These are phyloP conservation scores for Spheniscus humboldti DNA, from an alignment of 2,797 vertebrate species.

Conservation along the genomic window DNA sequence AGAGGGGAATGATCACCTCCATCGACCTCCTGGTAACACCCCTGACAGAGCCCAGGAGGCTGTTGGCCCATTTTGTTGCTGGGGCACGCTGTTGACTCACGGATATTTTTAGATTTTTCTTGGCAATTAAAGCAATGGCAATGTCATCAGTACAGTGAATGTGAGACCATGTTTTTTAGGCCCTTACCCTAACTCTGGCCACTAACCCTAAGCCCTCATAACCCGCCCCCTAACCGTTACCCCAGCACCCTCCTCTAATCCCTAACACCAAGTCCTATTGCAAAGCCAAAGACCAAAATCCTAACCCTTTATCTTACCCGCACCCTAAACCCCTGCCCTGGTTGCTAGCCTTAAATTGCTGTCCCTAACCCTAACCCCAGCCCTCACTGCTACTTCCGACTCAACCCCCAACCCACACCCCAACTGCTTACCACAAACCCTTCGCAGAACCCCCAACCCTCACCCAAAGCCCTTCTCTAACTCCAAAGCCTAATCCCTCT, in stretches of 20 bases:
- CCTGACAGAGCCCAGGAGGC: background rate
- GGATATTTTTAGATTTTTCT: background rate
- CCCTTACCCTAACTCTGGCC: background rate
- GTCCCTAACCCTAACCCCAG: background rate
- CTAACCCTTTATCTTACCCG: background rate
- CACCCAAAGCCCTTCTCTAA: background rate
- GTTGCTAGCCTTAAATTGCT: background rate
- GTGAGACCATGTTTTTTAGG: background rate
- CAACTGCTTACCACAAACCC: background rate
- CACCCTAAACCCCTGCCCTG: background rate
- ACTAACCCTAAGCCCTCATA: background rate
- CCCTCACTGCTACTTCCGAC: background rate
- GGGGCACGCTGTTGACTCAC: background rate
- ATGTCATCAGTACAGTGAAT: background rate
- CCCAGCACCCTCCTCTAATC: background rate
- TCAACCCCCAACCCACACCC: background rate
- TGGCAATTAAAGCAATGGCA: background rate
- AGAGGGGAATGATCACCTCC: background rate
- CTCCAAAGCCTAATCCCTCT: background rate
- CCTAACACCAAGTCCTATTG: fast-evolving
- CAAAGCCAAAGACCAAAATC: background rate
- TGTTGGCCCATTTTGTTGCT: background rate
- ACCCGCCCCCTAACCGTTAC: background rate
- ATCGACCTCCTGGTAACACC: background rate
- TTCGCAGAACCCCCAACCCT: background rate